A percentile compares a stretch with the other conserved stretches of the same genome.
Evolutionary conservation across 2,113 vertebrate species (phyloP).

Genomic region (Tychaedon coryphoeus): DNA sequence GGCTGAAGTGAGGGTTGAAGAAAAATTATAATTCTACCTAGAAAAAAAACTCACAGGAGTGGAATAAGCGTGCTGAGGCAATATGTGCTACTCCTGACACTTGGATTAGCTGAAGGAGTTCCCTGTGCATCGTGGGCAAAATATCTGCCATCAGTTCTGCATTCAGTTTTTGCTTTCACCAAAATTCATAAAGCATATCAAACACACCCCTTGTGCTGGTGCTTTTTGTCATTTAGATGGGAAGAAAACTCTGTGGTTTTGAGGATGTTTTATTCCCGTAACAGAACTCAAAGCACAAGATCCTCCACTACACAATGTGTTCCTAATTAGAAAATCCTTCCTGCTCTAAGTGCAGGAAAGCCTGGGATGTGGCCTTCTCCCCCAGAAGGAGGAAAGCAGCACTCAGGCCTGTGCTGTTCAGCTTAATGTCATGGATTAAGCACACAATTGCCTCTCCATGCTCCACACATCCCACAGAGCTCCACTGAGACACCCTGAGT

Average conservation of each 20-base stretch:
- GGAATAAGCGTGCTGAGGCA: neutral
- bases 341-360: neutral
- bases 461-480: accelerated
- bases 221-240: neutral
- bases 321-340: neutral
- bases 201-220: neutral
- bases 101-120: neutral
- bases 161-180: neutral
- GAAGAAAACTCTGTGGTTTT: neutral
- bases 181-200: neutral
- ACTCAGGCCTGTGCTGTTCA: accelerated
- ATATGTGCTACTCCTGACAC: accelerated
- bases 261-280: neutral
- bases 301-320: neutral
- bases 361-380: neutral
- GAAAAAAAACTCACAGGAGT: neutral
- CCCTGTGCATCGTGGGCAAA: accelerated
- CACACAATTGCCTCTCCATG: neutral
- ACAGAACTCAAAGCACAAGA: neutral
- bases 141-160: neutral
- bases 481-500: accelerated
- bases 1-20: neutral
- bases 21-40: neutral
- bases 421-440: neutral
- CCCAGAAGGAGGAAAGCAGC: neutral